Conservation (phyloP, 2,888 invertebrate genomes). For the Hypselothyrea guttata region DNA sequence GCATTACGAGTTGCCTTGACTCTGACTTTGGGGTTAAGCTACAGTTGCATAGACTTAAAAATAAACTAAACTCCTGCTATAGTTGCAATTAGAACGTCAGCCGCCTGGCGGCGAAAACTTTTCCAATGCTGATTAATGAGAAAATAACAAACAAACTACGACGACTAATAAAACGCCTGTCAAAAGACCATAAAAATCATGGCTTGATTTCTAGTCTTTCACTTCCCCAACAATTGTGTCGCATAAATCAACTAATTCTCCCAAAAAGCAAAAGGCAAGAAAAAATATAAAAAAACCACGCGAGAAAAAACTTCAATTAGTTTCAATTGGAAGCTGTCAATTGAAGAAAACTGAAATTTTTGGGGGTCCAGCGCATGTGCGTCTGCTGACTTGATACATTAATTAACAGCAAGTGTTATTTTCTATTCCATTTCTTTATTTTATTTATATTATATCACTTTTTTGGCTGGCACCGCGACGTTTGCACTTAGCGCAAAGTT, state of each 20-base stretch:
- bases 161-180: constrained; percentile 12
- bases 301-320: constrained; percentile 78
- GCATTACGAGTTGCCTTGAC: constrained; percentile 38
- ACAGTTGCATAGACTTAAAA: neutral
- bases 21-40: constrained; percentile 30
- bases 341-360: constrained; percentile 50
- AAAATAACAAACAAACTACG: constrained; percentile 3
- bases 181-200: constrained; percentile 60
- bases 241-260: constrained; percentile 77
- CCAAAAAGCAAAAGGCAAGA: constrained; percentile 17
- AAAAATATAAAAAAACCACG: no score
- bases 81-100: constrained; percentile 39
- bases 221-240: constrained; percentile 53
- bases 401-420: constrained; percentile 49
- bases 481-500: constrained; percentile 48
- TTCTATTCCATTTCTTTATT: neutral
- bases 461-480: constrained; percentile 9
- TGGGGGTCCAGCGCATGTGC: constrained; percentile 30
- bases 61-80: neutral
- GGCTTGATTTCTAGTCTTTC: constrained; percentile 28
- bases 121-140: constrained; percentile 55
- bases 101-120: constrained; percentile 33
- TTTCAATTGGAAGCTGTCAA: constrained; percentile 74
- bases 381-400: constrained; percentile 51
- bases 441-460: neutral